These are phyloP conservation scores for Apomyelois bistriatella DNA, from an alignment of 2,888 invertebrate genomes.

Conservation along the genomic window DNA sequence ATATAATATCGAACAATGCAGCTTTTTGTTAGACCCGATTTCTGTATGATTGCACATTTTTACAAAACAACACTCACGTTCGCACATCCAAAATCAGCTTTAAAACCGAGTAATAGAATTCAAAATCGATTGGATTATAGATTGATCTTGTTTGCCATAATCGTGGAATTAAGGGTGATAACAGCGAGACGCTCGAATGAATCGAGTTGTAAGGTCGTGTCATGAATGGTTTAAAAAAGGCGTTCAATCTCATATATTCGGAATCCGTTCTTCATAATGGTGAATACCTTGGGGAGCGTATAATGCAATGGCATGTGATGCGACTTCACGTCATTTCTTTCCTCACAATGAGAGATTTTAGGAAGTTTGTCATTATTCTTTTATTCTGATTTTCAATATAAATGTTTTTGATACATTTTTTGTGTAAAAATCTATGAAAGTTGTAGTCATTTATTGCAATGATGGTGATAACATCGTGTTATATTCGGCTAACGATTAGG, in stretches of 20 bases:
- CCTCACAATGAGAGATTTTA: not conserved
- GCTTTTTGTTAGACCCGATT: constrained; percentile 55
- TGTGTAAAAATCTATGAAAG: no score
- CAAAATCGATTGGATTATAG: not conserved
- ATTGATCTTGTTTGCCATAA: not conserved
- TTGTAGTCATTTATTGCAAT: no score
- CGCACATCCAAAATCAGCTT: no score
- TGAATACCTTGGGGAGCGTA: constrained; percentile 13
- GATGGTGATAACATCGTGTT: no score
- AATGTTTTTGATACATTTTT: no score
- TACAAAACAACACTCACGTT: constrained; percentile 51
- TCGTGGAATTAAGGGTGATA: constrained; percentile 30
- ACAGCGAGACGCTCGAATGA: constrained; percentile 35
- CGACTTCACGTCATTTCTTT: not conserved
- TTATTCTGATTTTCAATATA: not conserved
- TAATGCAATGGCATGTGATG: constrained; percentile 5
- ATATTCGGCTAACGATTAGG: no score
- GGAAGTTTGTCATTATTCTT: not conserved
- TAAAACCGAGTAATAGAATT: not conserved
- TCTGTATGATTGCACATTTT: constrained; percentile 71
- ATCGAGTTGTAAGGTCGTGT: constrained; percentile 37
- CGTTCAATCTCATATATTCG: constrained; percentile 55
- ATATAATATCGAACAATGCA: constrained; percentile 55
- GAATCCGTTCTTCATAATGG: constrained; percentile 65
- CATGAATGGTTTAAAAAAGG: constrained; percentile 40